These are phyloP conservation scores for Conomelus anceps DNA, from an alignment of 2,888 invertebrate species.

Conservation along the genomic window DNA sequence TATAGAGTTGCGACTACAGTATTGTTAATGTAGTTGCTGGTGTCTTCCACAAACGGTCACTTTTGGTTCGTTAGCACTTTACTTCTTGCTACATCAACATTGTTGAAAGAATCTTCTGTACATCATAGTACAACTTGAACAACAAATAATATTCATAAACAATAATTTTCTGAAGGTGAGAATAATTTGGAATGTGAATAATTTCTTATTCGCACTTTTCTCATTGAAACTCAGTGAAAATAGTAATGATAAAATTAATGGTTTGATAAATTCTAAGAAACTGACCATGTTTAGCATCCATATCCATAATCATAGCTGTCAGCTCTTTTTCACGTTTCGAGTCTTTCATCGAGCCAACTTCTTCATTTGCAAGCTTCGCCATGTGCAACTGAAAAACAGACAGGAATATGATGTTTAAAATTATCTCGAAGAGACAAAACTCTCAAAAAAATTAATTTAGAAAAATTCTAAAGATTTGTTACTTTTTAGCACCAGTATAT, in stretches of 20 bases:
- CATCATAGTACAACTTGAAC: neutral
- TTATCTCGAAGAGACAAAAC: neutral
- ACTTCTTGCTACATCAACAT: too few relatives aligned
- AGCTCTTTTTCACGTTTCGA: constrained; percentile 62
- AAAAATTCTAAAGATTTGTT: too few relatives aligned
- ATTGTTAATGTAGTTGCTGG: too few relatives aligned
- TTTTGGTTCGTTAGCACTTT: too few relatives aligned
- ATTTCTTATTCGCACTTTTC: neutral
- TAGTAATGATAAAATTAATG: neutral
- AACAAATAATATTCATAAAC: neutral
- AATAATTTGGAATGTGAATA: neutral
- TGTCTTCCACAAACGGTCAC: too few relatives aligned
- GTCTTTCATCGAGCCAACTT: constrained; percentile 24
- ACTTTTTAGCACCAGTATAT: too few relatives aligned
- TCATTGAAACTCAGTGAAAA: neutral
- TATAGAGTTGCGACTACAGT: too few relatives aligned
- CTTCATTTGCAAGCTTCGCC: constrained; percentile 39
- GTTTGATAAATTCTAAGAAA: constrained; percentile 27
- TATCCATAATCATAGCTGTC: constrained; percentile 64
- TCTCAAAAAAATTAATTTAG: neutral
- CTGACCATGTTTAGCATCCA: constrained; percentile 81
- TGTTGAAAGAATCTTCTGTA: too few relatives aligned
- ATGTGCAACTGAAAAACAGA: constrained; percentile 40
- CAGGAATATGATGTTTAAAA: neutral
- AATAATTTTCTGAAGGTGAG: neutral